These are phyloP conservation scores for Aromia moschata DNA, from an alignment of 2,888 invertebrate genomes.

Conservation along the genomic window DNA sequence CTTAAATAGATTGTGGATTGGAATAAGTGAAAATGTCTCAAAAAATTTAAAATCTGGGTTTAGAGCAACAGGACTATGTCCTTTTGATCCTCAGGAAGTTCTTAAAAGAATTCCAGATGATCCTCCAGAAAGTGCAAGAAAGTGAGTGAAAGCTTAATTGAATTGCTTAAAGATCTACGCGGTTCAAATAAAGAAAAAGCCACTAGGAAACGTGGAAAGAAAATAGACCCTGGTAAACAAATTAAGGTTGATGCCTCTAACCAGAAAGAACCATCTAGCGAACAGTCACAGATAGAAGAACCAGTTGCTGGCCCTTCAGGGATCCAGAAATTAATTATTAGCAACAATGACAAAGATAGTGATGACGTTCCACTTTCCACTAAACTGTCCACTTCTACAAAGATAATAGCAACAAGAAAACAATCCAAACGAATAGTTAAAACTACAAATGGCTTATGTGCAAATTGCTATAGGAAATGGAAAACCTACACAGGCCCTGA, in stretches of 20 bases:
- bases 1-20: background rate
- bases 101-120: background rate
- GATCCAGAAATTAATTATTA: background rate
- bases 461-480: background rate
- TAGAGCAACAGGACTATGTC: background rate
- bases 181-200: slow-evolving; percentile 36
- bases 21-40: background rate
- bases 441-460: background rate
- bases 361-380: background rate
- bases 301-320: background rate
- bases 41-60: background rate
- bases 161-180: background rate
- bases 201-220: background rate
- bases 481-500: background rate
- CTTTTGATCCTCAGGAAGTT: background rate
- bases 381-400: background rate
- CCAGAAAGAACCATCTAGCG: background rate
- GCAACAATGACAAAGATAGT: background rate
- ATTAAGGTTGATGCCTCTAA: background rate
- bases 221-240: background rate
- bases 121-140: background rate
- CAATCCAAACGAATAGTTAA: background rate
- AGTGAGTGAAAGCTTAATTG: background rate
- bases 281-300: background rate
- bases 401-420: background rate